phyloP scores from a whole-genome alignment of 2,113 vertebrate genomes.

The Podocnemis expansa region DNA sequence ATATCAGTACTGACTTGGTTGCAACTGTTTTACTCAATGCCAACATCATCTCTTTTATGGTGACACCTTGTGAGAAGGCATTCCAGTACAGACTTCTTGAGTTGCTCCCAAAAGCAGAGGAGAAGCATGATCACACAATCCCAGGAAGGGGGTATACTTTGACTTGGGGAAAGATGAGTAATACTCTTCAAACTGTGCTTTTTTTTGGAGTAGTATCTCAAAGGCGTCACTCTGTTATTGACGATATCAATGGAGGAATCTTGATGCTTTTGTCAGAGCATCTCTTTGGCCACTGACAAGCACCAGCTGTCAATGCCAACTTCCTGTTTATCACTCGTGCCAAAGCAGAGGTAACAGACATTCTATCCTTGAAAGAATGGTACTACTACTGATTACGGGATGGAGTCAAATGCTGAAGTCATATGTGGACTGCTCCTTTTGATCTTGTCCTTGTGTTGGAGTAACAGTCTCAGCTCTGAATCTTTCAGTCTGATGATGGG shows the following conservation, averaged over 20 bases:
- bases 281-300: too few relatives aligned
- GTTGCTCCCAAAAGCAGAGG: background rate
- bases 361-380: background rate
- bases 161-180: too few relatives aligned
- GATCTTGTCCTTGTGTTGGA: background rate
- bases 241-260: too few relatives aligned
- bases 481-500: background rate
- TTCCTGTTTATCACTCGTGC: background rate
- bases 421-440: background rate
- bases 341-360: background rate
- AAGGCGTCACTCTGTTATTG: too few relatives aligned
- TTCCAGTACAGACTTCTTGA: background rate
- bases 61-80: background rate
- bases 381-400: background rate
- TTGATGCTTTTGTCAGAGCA: too few relatives aligned
- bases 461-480: background rate
- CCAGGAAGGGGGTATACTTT: too few relatives aligned
- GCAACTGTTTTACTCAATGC: background rate
- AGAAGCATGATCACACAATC: background rate
- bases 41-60: background rate
- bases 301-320: too few relatives aligned
- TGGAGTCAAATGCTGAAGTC: background rate
- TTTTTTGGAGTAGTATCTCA: too few relatives aligned
- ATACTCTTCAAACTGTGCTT: too few relatives aligned
- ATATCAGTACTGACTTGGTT: background rate